These are phyloP conservation scores for Eulemur coronatus DNA, from an alignment of 2,797 vertebrate species.

Conservation along the genomic window DNA sequence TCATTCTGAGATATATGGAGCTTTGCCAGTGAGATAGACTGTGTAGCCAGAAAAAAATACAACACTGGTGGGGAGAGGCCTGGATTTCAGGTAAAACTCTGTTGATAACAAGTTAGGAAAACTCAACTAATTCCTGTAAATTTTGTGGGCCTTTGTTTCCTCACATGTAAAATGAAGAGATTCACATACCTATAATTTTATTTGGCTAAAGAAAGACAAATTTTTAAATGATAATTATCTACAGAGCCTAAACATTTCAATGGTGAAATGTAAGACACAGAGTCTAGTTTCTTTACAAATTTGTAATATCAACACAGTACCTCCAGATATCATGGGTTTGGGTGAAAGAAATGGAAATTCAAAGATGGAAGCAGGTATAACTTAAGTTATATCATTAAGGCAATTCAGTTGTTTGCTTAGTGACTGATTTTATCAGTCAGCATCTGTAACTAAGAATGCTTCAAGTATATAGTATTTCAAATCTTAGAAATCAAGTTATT, in stretches of 20 bases:
- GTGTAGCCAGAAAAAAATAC: neutral
- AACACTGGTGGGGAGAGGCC: neutral
- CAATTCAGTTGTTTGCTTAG: conserved; percentile 47
- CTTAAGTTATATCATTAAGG: conserved; percentile 32
- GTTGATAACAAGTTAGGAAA: neutral
- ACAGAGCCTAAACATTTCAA: conserved; percentile 28
- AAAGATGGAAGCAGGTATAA: conserved; percentile 30
- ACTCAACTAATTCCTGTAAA: neutral
- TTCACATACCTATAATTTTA: conserved; percentile 22
- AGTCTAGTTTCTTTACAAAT: conserved; percentile 36
- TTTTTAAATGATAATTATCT: conserved; percentile 3
- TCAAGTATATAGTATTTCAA: conserved; percentile 10
- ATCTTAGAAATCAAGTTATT: conserved; percentile 49
- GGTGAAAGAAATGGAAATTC: neutral
- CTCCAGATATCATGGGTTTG: neutral
- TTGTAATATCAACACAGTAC: neutral
- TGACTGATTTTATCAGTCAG: conserved; percentile 28
- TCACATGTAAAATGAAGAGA: neutral
- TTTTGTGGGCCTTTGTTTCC: neutral
- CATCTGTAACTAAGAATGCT: neutral
- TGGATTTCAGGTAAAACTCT: neutral
- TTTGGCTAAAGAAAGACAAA: conserved; percentile 8
- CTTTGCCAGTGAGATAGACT: neutral
- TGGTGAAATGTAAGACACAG: neutral
- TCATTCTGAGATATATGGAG: neutral